Conservation (phyloP, 2,888 invertebrate genomes). For the Gordius sp. region DNA sequence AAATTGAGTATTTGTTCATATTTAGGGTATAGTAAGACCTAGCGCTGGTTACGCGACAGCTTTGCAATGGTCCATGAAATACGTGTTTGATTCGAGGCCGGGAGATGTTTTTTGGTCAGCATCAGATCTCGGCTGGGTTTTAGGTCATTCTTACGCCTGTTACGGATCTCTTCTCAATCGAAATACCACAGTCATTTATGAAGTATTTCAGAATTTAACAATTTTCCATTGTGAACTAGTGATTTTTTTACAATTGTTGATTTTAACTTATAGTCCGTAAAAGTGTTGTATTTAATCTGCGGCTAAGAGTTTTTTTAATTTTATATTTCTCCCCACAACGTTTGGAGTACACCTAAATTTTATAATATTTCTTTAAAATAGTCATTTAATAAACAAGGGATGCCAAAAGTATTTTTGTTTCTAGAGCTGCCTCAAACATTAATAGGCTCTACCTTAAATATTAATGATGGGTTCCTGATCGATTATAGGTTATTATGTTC, state of each 20-base stretch:
- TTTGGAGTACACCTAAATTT: too few relatives aligned
- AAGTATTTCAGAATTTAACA: constrained; percentile 21
- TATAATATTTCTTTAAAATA: too few relatives aligned
- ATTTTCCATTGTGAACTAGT: not conserved
- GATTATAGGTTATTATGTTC: too few relatives aligned
- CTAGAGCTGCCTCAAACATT: too few relatives aligned
- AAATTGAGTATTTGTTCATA: not conserved
- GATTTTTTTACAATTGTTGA: constrained; percentile 15
- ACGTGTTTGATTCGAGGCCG: constrained; percentile 41
- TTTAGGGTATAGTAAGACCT: constrained; percentile 55
- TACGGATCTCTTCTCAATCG: constrained; percentile 61
- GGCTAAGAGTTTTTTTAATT: too few relatives aligned
- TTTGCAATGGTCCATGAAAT: constrained; percentile 54
- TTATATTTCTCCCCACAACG: too few relatives aligned
- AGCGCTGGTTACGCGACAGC: constrained; percentile 62
- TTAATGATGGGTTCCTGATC: too few relatives aligned
- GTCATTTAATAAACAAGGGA: too few relatives aligned
- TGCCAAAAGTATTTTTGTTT: too few relatives aligned
- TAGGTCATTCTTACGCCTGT: constrained; percentile 75
- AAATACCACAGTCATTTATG: constrained; percentile 35
- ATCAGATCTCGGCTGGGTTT: constrained; percentile 60
- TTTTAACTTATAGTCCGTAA: too few relatives aligned
- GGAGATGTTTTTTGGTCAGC: constrained; percentile 64
- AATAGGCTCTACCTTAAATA: too few relatives aligned
- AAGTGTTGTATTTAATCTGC: too few relatives aligned